These are phyloP conservation scores for Dicyrtoma fusca DNA, from an alignment of 2,888 invertebrate genomes.

Conservation along the genomic window DNA sequence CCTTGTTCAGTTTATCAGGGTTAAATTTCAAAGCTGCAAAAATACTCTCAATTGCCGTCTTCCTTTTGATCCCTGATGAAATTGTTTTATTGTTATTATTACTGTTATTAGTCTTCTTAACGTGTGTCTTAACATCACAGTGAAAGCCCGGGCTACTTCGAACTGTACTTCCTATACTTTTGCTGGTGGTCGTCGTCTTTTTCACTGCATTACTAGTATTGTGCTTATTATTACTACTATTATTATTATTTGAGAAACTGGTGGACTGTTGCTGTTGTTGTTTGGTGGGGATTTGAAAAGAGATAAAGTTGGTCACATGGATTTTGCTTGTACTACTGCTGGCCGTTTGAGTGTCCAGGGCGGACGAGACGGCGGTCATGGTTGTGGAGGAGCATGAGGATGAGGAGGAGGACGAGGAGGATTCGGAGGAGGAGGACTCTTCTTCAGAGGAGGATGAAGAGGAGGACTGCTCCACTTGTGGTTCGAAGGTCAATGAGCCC, in stretches of 20 bases:
- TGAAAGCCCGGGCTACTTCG: neutral
- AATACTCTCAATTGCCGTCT: constrained; percentile 36
- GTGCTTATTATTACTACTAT: no score
- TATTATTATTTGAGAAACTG: constrained; percentile 1
- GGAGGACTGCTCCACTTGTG: constrained; percentile 24
- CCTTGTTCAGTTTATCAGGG: constrained; percentile 1
- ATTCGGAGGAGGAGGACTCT: constrained; percentile 6
- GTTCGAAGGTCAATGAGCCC: neutral
- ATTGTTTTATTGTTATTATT: constrained; percentile 7
- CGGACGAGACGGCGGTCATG: constrained; percentile 33
- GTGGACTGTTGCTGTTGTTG: neutral
- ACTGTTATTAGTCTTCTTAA: neutral
- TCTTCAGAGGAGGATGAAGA: constrained; percentile 11
- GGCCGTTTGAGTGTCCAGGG: constrained; percentile 34
- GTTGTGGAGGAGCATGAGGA: constrained; percentile 24
- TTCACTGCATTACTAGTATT: constrained; percentile 12
- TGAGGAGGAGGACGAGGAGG: constrained; percentile 11
- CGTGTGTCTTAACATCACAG: neutral
- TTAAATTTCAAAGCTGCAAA: constrained; percentile 39
- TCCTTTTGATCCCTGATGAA: constrained; percentile 12
- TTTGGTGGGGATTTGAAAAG: constrained; percentile 35
- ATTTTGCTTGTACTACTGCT: constrained; percentile 25
- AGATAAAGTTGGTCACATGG: constrained; percentile 40
- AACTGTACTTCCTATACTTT: neutral
- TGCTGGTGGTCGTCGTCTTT: constrained; percentile 2